Conservation (phyloP, 2,888 invertebrate genomes). For the Theristus sp. region DNA sequence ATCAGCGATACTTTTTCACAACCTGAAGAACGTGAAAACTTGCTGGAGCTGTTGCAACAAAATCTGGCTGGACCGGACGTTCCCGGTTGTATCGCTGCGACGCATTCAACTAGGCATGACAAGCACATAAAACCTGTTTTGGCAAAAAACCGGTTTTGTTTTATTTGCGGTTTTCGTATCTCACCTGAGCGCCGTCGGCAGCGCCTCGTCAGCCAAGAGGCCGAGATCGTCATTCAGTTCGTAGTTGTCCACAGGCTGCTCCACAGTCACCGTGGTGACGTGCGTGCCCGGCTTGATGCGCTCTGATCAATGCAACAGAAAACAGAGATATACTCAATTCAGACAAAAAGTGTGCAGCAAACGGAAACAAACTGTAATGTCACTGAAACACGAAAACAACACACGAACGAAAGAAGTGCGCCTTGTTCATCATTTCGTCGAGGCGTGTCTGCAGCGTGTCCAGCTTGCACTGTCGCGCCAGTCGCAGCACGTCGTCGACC, state of each 20-base stretch:
- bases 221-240: conserved; percentile 31
- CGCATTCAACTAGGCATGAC: too few species aligned
- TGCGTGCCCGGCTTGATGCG: conserved; percentile 29
- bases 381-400: too few species aligned
- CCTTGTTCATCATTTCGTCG: conserved; percentile 4
- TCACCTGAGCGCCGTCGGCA: conserved; percentile 19
- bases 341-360: not conserved
- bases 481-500: conserved; percentile 28
- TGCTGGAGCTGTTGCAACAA: too few species aligned
- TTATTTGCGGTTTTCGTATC: too few species aligned
- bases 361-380: not conserved
- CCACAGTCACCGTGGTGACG: conserved; percentile 32
- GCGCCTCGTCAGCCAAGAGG: conserved; percentile 30
- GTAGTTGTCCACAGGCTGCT: conserved; percentile 22
- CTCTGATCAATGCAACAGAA: conserved; percentile 11
- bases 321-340: too few species aligned
- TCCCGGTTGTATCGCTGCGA: too few species aligned
- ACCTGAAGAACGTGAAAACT: too few species aligned
- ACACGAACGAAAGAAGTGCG: conserved; percentile 19
- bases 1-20: too few species aligned
- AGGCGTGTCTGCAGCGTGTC: conserved; percentile 24
- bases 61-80: too few species aligned
- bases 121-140: too few species aligned
- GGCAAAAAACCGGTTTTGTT: too few species aligned
- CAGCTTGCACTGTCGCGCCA: conserved; percentile 34